Base-by-base conservation (phyloP, 2,797 vertebrate genomes). In the Gephyroberyx darwinii region DNA sequence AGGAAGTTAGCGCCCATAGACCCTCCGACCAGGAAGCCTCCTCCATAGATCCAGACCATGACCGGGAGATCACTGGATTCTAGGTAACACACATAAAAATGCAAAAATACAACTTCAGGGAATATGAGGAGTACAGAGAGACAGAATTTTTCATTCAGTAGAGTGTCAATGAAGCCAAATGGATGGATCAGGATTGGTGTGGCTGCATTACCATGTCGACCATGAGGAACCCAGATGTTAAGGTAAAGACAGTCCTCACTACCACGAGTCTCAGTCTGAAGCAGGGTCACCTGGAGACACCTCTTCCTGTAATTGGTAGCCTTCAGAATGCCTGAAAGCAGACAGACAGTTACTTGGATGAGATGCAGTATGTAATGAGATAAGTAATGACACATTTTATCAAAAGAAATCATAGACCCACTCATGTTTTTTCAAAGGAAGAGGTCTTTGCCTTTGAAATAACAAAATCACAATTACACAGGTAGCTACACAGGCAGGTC, bases 21-120 rank as follows among this genome's bases (percentile, higher is more conserved):
- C 0, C 91, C 86, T 47, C 97, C 98, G 0, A 78, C 3, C 47
- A 98, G 64, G 90, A 95, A 98, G 31, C 43, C 97, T 0, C 98
- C 97, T 0, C 97, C 96, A 0, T 88, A 98, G 84, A 98, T 93
- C 92, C 91, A 99, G 67, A 99, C 19, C 97, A 98, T 99, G 64
- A 98, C 96, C 0, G 98, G 96, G 74, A 98, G 73, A 41, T 88
- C 74, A 1, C 82, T 88, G n/a, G 98, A 96, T 12, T 96, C 95
- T 95, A 56, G 19, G 10, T 22, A 30, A 54, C 19, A 41, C 22
- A 16, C 2, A 66, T 20, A 45, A 43, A 8, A 5, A 56, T 26
- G 30, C 12, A 19, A 13, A 31, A 50, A 5, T 7, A 26, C 26
- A 26, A 5, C 45, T 16, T 47, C 14, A 47, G 45, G 45, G 14